Base-by-base conservation (phyloP, 2,797 vertebrate genomes). In the Scyliorhinus canicula region DNA sequence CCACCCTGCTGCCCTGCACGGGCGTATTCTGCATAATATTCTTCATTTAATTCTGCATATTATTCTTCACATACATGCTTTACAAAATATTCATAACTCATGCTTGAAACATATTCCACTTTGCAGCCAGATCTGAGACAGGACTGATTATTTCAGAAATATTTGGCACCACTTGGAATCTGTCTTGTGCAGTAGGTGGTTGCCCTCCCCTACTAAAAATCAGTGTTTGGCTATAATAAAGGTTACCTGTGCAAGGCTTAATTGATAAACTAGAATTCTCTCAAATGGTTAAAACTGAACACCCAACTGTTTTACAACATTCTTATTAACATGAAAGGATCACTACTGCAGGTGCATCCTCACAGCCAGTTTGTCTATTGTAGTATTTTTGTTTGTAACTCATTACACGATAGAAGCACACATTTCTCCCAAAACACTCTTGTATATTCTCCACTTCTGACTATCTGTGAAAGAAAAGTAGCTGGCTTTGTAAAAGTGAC, bases 241-340 rank as follows among this genome's bases (percentile, higher is more conserved):
- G 5, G 40, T 82, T 47, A 24, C 79, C 79, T 47, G 44, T 26
- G 44, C 79, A 47, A 47, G 40, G 40, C 44, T 82, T 8, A 24
- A 16, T 47, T 82, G 44, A 40, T 82, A 82, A 82, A 82, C 44
- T 40, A 82, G 44, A 1, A 47, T 82, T 82, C n/a, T 82, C 19
- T 82, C 44, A 82, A 82, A 82, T 82, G 79, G 79, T 44, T 47
- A n/a, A n/a, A n/a, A n/a, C n/a, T n/a, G n/a, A n/a, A n/a, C n/a
- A n/a, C n/a, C n/a, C n/a, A n/a, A n/a, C n/a, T n/a, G n/a, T 47
- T 82, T 47, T 82, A 47, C 1, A 7, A 6, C 21, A 24, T 7
- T 2, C 44, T 47, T 2, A 82, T 82, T 82, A 47, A 44, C 44
- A 47, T 2, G 0, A 26, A 82, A 26, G 40, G 21, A 24, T 47